Evolutionary conservation across 2,888 invertebrate genomes (phyloP), one percentile per base, ranked within the genome.

Genomic region (Agriotes lineatus): DNA sequence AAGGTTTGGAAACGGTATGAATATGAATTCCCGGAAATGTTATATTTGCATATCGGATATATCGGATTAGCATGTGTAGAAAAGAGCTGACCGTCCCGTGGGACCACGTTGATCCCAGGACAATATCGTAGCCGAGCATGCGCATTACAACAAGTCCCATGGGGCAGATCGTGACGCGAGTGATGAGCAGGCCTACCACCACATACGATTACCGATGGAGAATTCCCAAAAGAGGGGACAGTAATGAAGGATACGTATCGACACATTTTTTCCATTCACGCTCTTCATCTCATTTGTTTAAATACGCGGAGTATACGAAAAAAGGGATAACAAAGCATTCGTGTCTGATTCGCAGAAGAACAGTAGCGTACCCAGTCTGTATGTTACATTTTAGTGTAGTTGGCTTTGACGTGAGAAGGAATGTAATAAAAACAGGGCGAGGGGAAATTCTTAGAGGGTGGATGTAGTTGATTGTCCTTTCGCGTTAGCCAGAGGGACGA

Each of bases 341-440:
- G 68, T 63, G 63, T 59, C 42, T 52, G 58, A 19, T 50, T 18
- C 54, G 39, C 33, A 63, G 37, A 62, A 59, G 33, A 50, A 54
- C 14, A 54, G 54, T 19, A 52, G 59, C 44, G 33, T 52, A 79
- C 78, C 78, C 77, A 77, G 74, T 77, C 76, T 76, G 79, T 79
- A 79, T 80, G 80, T 81, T 79, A 80, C 80, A 78, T 81, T 80
- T 79, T 77, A 79, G 73, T 75, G 75, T 79, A 81, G 80, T 81
- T 81, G 80, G 78, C 77, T 79, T 77, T 82, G 81, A 82, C 82
- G 81, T 77, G 79, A 78, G 78, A 78, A 80, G 79, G 82, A 82
- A 82, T 80, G 82, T 78, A 82, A 82, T 81, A 82, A 82, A 81
- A 81, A 75, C 78, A 78, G 76, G 76, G 76, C 73, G 76, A 78